Evolutionary conservation across 1,140 invertebrate genomes (phyloP), one percentile per base, ranked within the genome.

Genomic region (Ladona fulva): DNA sequence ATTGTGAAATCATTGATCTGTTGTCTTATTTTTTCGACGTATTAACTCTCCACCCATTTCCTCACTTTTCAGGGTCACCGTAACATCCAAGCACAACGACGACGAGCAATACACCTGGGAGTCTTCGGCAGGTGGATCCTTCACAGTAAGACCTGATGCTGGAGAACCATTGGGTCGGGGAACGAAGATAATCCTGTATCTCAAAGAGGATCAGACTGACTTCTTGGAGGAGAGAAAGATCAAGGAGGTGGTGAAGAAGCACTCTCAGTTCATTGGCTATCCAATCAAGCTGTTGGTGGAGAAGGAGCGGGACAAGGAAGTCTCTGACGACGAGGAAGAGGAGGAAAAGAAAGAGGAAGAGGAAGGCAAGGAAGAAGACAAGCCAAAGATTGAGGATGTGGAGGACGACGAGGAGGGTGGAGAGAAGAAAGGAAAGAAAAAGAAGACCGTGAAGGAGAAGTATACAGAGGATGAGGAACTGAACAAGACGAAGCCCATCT

Each of bases 401-500:
- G 94, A 95, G 24, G 93, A 94, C 78, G 91, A 92, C 25, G 90
- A 92, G 66, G 91, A 95, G 37, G 90, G 92, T 77, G 92, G 92
- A 79, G 89, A 93, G 73, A 90, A 94, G 78, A 91, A 94, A 79
- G 95, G 94, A 84, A 98, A 96, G 86, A 96, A 96, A 84, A 97
- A 96, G 89, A 97, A 96, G 86, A 97, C 94, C 25, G 93, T 98
- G 81, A 97, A 97, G 85, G 97, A 99, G 84, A 99, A 98, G 82
- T 99, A 99, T 86, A 95, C 91, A 25, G 97, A 99, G 83, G 96
- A 98, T 86, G 97, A 99, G 85, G 97, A 99, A 83, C 84, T 99
- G n/a, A 99, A 99, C 89, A 99, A 99, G 84, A 99, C 97, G 8
- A 99, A 99, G 86, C 97, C 98, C 11, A 94, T 99, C 82, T 99